Evolutionary conservation across 2,113 vertebrate genomes (phyloP), one percentile per base, ranked within the genome.

Genomic region (Sturnira hondurensis): DNA sequence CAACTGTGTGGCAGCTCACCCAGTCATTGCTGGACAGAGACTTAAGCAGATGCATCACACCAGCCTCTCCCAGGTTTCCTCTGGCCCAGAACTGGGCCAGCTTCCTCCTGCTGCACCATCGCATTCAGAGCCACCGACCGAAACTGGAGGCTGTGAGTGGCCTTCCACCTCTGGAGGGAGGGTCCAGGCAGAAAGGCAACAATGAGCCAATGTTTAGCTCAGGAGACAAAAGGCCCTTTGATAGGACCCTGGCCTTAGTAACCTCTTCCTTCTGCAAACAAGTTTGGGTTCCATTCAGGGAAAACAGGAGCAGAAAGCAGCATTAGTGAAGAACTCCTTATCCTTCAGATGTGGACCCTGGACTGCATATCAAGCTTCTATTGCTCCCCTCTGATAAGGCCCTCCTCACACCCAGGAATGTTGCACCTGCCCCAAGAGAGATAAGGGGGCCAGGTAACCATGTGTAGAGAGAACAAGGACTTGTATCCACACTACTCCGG

Each of bases 171-270:
- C 78, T 63, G 33, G 73, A 84, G 58, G 67, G 45, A 67, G 65
- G 65, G 67, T 38, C 88, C 47, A 12, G n/a, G 58, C 54, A 78
- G 84, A 38, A 80, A 86, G 74, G 73, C 22, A 77, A 80, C 74
- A 82, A 76, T 17, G 5, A 73, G 24, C 68, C 71, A 73, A 24
- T 52, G 50, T 93, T 96, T n/a, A 45, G 50, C 56, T 84, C 84
- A 26, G 63, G 50, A 43, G 41, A 90, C 90, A 92, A 78, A 86
- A 71, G 61, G 45, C 26, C 61, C 33, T 87, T 83, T 86, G 74
- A 61, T 17, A 50, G 63, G 43, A 91, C 13, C 63, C 19, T 93
- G 50, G 50, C 63, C 50, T 87, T 38, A n/a, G 45, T 80, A 20
- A 63, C 76, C n/a, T 28, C 47, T 58, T 89, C 38, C n/a, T 7